phyloP scores from a whole-genome alignment of 2,113 vertebrate genomes.

The Chaetops frenatus region DNA sequence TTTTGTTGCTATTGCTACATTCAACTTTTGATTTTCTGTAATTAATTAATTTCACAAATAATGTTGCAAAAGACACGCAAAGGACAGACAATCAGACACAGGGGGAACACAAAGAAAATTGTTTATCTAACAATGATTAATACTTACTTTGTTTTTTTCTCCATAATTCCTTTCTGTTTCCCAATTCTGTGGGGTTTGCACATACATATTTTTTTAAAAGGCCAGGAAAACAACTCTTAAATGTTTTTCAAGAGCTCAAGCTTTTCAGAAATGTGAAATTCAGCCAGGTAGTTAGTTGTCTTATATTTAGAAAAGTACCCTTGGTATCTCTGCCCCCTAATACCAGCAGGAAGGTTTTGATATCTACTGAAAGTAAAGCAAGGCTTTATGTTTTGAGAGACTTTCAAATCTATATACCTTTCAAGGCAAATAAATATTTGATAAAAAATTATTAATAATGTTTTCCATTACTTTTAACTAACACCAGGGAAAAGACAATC shows the following conservation, averaged over 20 bases:
- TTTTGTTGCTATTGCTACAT: neutral
- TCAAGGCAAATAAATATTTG: neutral
- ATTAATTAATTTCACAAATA: neutral
- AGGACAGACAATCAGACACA: neutral
- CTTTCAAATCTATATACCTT: neutral
- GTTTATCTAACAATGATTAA: neutral
- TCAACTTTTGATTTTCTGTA: neutral
- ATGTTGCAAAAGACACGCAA: neutral
- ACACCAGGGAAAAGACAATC: neutral
- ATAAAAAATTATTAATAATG: neutral
- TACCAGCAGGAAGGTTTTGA: neutral
- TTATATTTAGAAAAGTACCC: neutral
- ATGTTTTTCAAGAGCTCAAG: neutral
- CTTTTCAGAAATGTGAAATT: neutral
- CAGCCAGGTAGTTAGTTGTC: neutral
- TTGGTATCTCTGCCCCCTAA: neutral
- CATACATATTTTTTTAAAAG: fast-evolving
- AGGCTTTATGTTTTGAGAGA: neutral
- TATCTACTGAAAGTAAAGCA: neutral
- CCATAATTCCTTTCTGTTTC: neutral
- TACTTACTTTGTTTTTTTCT: neutral
- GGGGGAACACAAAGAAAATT: neutral
- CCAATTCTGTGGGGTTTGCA: neutral
- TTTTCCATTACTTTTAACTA: neutral
- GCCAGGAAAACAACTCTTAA: neutral